Base-by-base conservation (phyloP, 2,113 vertebrate species). In the Empidonax alnorum region DNA sequence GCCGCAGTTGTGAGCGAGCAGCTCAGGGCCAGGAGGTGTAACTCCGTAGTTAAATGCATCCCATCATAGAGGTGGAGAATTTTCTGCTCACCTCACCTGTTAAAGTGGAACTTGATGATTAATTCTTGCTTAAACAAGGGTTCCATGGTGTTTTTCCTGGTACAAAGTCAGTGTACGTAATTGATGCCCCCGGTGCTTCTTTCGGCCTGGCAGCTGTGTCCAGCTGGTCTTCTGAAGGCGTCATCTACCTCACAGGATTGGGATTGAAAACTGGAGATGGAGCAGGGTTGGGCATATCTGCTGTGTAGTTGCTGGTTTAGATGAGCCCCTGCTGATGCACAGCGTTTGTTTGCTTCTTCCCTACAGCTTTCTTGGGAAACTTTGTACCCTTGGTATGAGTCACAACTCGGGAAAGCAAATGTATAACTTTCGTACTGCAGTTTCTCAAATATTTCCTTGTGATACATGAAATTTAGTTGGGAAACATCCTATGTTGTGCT, bases 91-190 rank as follows among this genome's bases (percentile, higher is more conserved):
- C 15, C 27, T 80, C 49, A 33, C 24, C 19, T 56, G 4, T 77
- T 56, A 3, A 41, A 62, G n/a, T 76, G 62, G n/a, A 47, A 28
- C 53, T 65, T 30, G 15, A 18, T 63, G 61, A 9, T 90, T 61
- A 50, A 30, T 52, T 72, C n/a, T 59, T 80, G 25, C 35, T 25
- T 56, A 10, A 63, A 25, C 12, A 47, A 67, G 35, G 37, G 9
- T 35, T 82, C 27, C 27, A 2, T 8, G 9, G 14, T 23, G 33
- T 16, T 65, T 53, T 31, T 53, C 27, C 12, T 28, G 10, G 9
- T 37, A 31, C 19, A 12, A 77, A 50, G 23, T 61, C 44, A 30
- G 18, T 2, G 3, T 49, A 5, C 0, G 0, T 20, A 46, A 42
- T 14, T 74, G 39, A 61, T 84, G 30, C 16, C 3, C 4, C 7